A percentile compares a stretch with the other conserved stretches of the same genome.
phyloP scores from a whole-genome alignment of 2,797 vertebrate species.

The Melopsittacus undulatus region DNA sequence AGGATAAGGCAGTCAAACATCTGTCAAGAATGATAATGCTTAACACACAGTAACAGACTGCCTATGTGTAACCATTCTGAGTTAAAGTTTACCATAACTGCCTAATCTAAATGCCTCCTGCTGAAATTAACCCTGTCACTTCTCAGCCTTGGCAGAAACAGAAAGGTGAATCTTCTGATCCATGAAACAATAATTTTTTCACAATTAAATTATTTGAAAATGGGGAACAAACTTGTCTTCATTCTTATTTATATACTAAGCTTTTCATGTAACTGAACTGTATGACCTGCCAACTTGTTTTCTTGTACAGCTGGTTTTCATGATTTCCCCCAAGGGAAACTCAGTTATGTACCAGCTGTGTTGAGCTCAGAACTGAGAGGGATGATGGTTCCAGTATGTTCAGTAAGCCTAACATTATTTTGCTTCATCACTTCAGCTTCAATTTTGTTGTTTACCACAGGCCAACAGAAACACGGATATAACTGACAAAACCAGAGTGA shows the following conservation, averaged over 20 bases:
- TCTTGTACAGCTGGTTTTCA: not conserved
- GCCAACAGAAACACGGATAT: not conserved
- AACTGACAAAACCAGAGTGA: not conserved
- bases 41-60: not conserved
- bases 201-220: not conserved
- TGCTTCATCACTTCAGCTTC: not conserved
- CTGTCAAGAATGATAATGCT: not conserved
- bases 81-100: not conserved
- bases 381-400: not conserved
- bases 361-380: not conserved
- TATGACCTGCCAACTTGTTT: not conserved
- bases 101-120: not conserved
- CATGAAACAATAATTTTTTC: not conserved
- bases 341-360: conserved; percentile 3
- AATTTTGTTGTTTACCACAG: not conserved
- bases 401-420: not conserved
- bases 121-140: not conserved
- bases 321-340: not conserved
- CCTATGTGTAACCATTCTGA: not conserved
- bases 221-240: not conserved
- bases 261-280: not conserved
- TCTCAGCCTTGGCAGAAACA: not conserved
- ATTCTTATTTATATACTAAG: not conserved
- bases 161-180: not conserved
- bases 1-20: not conserved